Percentiles rank a stretch among this genome's conserved stretches.
These are phyloP conservation scores for Caenorhabditis brenneri DNA, from an alignment of 1,140 invertebrate species.

Conservation along the genomic window DNA sequence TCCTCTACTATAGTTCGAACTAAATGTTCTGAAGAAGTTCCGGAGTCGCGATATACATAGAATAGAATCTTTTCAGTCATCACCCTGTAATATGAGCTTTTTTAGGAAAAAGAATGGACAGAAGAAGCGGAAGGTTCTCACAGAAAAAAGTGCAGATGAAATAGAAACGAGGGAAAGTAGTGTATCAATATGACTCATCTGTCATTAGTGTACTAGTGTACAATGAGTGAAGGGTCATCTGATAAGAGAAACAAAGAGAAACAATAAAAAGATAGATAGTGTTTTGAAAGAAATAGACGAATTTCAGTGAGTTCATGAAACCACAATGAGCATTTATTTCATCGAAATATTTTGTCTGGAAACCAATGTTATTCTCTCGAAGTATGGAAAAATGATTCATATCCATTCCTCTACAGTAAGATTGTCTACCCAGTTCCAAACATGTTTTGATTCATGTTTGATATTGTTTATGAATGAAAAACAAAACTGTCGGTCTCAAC, in stretches of 20 bases:
- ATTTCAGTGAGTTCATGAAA: no score
- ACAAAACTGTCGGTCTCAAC: background rate
- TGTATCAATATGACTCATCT: background rate
- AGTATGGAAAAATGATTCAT: slow-evolving; percentile 27
- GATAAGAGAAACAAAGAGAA: background rate
- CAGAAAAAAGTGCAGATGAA: background rate
- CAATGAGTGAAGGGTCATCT: background rate
- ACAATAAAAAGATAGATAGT: background rate
- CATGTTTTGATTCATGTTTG: background rate
- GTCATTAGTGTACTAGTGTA: no score
- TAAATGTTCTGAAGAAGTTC: slow-evolving; percentile 41
- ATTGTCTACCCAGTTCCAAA: background rate
- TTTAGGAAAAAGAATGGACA: slow-evolving; percentile 19
- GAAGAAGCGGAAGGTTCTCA: background rate
- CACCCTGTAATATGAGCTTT: slow-evolving; percentile 22
- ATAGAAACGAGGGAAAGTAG: no score
- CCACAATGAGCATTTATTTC: no score
- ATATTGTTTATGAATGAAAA: background rate
- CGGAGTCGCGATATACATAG: slow-evolving; percentile 34
- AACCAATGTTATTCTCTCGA: no score
- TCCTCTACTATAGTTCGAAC: slow-evolving; percentile 39
- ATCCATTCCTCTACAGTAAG: background rate
- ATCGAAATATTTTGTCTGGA: no score
- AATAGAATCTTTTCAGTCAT: slow-evolving; percentile 39
- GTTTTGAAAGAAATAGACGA: no score